Percentiles rank a stretch among this genome's conserved stretches.
Conservation (phyloP, 23 tunicate species). For the Clavelina lepadiformis region DNA sequence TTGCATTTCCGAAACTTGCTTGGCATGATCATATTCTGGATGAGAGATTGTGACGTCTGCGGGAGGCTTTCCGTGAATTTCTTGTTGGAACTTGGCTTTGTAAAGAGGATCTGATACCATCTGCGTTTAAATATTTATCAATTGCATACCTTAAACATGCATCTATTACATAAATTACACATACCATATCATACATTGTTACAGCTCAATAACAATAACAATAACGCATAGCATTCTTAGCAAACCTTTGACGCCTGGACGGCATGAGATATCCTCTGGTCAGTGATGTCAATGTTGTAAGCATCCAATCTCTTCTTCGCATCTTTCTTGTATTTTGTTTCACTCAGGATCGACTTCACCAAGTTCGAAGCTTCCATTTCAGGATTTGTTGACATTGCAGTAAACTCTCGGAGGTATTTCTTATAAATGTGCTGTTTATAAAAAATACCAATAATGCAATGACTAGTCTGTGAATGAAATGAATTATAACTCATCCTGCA, state of each 20-base stretch:
- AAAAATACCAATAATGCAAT: no score
- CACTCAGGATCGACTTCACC: constrained; percentile 44
- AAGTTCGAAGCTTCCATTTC: constrained; percentile 68
- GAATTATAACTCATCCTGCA: no score
- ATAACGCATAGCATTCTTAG: no score
- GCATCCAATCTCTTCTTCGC: constrained; percentile 68
- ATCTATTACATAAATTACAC: no score
- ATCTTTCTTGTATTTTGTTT: constrained; percentile 43
- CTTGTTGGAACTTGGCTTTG: constrained; percentile 63
- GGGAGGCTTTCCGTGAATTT: constrained; percentile 76
- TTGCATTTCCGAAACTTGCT: constrained; percentile 34
- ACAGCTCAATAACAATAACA: no score
- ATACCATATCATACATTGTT: no score
- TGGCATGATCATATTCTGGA: constrained; percentile 65
- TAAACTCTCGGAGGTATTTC: constrained; percentile 40
- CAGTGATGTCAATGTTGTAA: constrained; percentile 62
- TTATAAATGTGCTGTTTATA: no score
- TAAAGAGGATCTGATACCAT: constrained; percentile 38
- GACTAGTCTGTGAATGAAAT: no score
- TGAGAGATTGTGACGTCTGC: constrained; percentile 55
- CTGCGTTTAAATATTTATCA: no score
- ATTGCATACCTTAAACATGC: no score
- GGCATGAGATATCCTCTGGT: constrained; percentile 66
- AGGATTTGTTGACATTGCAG: constrained; percentile 51
- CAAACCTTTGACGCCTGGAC: constrained; percentile 49